Conservation (phyloP, 2,888 invertebrate genomes). For the Hedychridium roseum region DNA sequence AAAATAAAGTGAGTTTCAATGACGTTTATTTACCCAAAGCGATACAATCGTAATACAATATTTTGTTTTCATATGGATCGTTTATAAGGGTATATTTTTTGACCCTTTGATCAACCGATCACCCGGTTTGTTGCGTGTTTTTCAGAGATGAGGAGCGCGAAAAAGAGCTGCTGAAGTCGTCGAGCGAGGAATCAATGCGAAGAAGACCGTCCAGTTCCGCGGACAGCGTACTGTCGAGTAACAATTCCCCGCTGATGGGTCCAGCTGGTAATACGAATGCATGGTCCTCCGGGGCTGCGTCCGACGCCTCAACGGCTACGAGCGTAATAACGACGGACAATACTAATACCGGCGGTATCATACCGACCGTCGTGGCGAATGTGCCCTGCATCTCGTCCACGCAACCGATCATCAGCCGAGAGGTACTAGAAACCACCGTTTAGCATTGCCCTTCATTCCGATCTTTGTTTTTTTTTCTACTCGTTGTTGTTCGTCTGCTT, state of each 20-base stretch:
- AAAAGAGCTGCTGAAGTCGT: conserved; percentile 70
- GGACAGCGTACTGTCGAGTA: conserved; percentile 69
- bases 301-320: conserved; percentile 46
- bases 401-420: conserved; percentile 64
- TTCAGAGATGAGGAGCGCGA: conserved; percentile 73
- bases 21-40: not conserved
- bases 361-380: conserved; percentile 59
- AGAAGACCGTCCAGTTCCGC: conserved; percentile 70
- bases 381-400: conserved; percentile 53
- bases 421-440: conserved; percentile 78
- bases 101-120: too few species aligned
- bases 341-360: conserved; percentile 43
- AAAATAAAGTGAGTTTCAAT: conserved; percentile 72
- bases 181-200: conserved; percentile 71
- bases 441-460: conserved; percentile 53
- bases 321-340: conserved; percentile 42
- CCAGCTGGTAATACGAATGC: conserved; percentile 54
- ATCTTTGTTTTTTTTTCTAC: conserved; percentile 15
- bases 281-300: conserved; percentile 60
- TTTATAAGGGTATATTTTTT: too few species aligned
- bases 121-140: too few species aligned
- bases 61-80: too few species aligned
- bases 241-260: conserved; percentile 63
- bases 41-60: too few species aligned
- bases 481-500: conserved; percentile 24